Evolutionary conservation across 2,113 vertebrate species (phyloP).

Genomic region (Acanthisitta chloris): DNA sequence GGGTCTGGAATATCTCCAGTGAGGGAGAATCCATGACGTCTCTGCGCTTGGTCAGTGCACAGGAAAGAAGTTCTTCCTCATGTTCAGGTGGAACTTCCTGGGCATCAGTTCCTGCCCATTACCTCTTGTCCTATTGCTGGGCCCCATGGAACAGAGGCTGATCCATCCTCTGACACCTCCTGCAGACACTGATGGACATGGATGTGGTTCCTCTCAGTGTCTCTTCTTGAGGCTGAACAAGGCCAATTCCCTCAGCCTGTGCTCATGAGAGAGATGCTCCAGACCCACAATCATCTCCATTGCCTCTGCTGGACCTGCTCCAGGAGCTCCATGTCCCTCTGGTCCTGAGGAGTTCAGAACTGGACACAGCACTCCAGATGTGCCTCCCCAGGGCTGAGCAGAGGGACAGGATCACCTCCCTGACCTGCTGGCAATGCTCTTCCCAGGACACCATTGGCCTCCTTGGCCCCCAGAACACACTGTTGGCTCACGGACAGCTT

Average conservation of each 20-base stretch:
- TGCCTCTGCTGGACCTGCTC: background rate
- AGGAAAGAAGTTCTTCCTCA: too few relatives aligned
- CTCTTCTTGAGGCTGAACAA: background rate
- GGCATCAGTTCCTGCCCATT: too few relatives aligned
- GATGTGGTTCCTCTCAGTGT: background rate
- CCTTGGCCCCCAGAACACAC: background rate
- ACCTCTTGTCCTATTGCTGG: too few relatives aligned
- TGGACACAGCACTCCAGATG: background rate
- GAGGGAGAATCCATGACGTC: too few relatives aligned
- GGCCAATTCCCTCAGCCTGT: background rate
- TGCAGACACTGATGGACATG: background rate
- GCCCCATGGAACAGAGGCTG: too few relatives aligned
- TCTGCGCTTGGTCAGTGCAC: too few relatives aligned
- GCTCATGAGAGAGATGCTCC: background rate
- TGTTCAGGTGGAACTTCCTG: too few relatives aligned
- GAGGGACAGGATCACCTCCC: background rate
- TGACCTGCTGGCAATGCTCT: background rate
- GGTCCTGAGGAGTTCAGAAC: background rate
- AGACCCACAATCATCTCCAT: background rate
- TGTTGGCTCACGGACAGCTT: background rate
- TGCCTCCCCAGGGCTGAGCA: background rate
- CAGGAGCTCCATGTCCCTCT: background rate
- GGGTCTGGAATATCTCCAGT: too few relatives aligned
- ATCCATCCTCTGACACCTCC: background rate
- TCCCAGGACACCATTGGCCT: rapidly evolving